These are phyloP conservation scores for Podarcis muralis DNA, from an alignment of 2,113 vertebrate species.

Conservation along the genomic window DNA sequence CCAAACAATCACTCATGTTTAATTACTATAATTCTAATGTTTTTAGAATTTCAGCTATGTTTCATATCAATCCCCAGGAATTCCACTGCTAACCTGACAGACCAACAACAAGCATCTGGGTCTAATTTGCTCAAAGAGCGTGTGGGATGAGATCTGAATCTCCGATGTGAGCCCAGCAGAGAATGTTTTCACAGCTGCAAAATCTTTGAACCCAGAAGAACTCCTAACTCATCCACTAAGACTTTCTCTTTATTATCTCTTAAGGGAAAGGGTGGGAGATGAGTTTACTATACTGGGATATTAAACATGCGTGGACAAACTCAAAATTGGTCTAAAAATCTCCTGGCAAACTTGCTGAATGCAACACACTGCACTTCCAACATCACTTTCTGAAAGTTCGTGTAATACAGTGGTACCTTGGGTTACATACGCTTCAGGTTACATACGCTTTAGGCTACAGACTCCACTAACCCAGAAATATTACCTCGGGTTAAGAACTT, in stretches of 20 bases:
- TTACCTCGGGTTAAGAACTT: too few species aligned
- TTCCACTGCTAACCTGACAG: not conserved
- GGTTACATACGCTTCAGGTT: too few species aligned
- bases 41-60: not conserved
- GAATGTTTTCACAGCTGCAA: slow-evolving; percentile 26
- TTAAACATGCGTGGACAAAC: not conserved
- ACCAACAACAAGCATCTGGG: not conserved
- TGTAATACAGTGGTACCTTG: too few species aligned
- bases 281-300: not conserved
- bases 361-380: not conserved
- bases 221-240: not conserved
- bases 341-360: not conserved
- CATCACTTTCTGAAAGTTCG: too few species aligned
- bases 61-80: not conserved
- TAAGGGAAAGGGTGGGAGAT: not conserved
- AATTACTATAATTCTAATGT: not conserved
- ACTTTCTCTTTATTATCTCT: not conserved
- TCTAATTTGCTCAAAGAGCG: not conserved
- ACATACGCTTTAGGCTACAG: too few species aligned
- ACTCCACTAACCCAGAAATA: too few species aligned
- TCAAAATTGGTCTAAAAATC: not conserved
- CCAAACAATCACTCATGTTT: not conserved
- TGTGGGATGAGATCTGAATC: not conserved
- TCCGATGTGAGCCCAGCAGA: not conserved
- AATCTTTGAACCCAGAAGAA: slow-evolving; percentile 2